A percentile compares a stretch with the other conserved stretches of the same genome.
phyloP scores from a whole-genome alignment of 2,113 vertebrate species.

The Scolopax mira region DNA sequence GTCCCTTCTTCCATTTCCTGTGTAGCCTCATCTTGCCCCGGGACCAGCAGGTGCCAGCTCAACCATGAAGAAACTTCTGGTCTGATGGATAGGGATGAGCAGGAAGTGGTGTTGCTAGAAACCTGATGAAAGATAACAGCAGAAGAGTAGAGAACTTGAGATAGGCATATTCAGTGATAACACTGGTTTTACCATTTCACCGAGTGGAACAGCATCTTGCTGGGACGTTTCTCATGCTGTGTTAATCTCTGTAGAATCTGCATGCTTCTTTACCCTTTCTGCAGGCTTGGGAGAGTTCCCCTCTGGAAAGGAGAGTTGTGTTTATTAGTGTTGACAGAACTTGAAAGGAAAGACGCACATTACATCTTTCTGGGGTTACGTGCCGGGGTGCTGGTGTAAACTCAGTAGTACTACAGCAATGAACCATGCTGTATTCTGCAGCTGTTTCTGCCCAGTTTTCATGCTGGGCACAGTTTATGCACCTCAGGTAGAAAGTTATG shows the following conservation, averaged over 20 bases:
- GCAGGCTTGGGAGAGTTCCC: not conserved
- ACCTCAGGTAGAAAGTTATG: not conserved
- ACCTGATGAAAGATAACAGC: not conserved
- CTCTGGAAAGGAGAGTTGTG: not conserved
- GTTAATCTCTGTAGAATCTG: not conserved
- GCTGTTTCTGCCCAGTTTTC: too few relatives aligned
- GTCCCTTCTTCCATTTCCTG: too few relatives aligned
- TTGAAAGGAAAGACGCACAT: not conserved
- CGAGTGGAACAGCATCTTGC: rapidly evolving
- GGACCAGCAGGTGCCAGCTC: too few relatives aligned
- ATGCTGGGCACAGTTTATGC: not conserved
- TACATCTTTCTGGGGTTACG: not conserved
- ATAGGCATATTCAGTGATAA: rapidly evolving
- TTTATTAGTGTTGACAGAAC: not conserved
- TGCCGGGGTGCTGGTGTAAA: not conserved
- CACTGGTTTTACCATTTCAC: rapidly evolving
- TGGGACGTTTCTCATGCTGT: rapidly evolving
- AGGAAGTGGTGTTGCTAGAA: conserved; percentile 4
- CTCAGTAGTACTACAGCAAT: not conserved
- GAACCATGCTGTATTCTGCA: not conserved
- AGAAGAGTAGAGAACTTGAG: not conserved
- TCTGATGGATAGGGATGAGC: not conserved
- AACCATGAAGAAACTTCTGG: not conserved
- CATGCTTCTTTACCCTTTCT: not conserved
- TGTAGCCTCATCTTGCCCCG: too few relatives aligned